These are phyloP conservation scores for Noctuana brunneofusca DNA, from an alignment of 2,888 invertebrate genomes.

Conservation along the genomic window DNA sequence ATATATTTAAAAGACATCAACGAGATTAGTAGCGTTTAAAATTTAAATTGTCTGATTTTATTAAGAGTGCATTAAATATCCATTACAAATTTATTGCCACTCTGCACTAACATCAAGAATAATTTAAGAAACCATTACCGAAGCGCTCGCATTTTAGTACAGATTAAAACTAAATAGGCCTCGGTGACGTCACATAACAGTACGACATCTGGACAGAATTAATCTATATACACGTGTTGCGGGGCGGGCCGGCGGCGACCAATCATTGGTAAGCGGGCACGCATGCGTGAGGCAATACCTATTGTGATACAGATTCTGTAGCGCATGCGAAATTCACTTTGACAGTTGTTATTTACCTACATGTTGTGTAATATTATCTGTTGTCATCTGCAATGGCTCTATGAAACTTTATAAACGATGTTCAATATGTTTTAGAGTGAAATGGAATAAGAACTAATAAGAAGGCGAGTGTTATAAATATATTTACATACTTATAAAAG, in stretches of 20 bases:
- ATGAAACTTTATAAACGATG: too few relatives aligned
- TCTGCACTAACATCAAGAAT: too few relatives aligned
- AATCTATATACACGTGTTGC: slow-evolving; percentile 34
- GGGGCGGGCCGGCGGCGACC: slow-evolving; percentile 71
- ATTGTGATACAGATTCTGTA: slow-evolving; percentile 39
- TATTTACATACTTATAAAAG: too few relatives aligned
- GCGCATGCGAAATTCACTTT: slow-evolving; percentile 22
- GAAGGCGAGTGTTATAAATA: too few relatives aligned
- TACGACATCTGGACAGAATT: slow-evolving; percentile 31
- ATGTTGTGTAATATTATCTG: slow-evolving; percentile 3
- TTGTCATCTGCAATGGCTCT: neutral
- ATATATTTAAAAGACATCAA: neutral
- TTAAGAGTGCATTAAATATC: too few relatives aligned
- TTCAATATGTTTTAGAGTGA: too few relatives aligned
- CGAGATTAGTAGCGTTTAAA: neutral
- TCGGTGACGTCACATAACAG: slow-evolving; percentile 25
- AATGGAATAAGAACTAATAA: too few relatives aligned
- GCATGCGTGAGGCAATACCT: slow-evolving; percentile 50
- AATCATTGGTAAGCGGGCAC: slow-evolving; percentile 59
- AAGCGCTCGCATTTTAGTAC: too few relatives aligned
- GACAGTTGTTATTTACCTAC: slow-evolving; percentile 9
- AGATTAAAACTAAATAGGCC: neutral
- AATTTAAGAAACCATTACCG: too few relatives aligned
- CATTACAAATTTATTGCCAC: too few relatives aligned
- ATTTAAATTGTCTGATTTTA: too few relatives aligned